A percentile compares a stretch with the other conserved stretches of the same genome.
phyloP scores from a whole-genome alignment of 2,888 invertebrate species.

The Pachymerium ferrugineum region DNA sequence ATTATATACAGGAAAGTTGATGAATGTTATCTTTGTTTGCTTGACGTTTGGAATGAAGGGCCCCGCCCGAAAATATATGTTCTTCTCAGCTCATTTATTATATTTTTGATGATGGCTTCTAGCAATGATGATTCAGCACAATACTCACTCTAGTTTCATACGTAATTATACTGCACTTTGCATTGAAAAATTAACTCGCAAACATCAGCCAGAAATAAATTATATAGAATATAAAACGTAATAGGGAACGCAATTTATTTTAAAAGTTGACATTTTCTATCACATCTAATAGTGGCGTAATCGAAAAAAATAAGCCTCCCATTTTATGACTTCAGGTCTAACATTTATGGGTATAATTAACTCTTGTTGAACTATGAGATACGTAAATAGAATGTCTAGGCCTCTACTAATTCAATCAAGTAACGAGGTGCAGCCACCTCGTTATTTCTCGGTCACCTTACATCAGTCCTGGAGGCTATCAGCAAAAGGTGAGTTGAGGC shows the following conservation, averaged over 20 bases:
- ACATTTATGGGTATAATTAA: neutral
- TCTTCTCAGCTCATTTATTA: conserved; percentile 27
- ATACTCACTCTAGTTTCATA: neutral
- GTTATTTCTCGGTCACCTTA: conserved; percentile 12
- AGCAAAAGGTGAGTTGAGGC: conserved; percentile 9
- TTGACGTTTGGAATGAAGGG: conserved; percentile 18
- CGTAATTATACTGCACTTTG: neutral
- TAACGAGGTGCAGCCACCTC: conserved; percentile 23
- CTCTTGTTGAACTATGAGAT: neutral
- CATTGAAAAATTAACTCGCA: conserved; percentile 18
- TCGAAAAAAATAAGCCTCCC: too few species aligned
- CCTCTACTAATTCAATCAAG: conserved; percentile 16
- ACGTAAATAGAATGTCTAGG: neutral
- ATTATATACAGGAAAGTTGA: conserved; percentile 10
- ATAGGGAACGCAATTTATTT: too few species aligned
- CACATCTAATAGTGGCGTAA: too few species aligned
- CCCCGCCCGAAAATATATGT: conserved; percentile 24
- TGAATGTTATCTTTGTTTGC: conserved; percentile 20
- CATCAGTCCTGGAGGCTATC: conserved; percentile 7
- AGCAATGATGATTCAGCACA: conserved; percentile 23
- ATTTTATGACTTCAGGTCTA: neutral
- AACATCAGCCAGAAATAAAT: neutral
- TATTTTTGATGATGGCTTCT: conserved; percentile 27
- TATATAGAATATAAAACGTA: too few species aligned
- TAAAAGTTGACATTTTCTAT: too few species aligned